Evolutionary conservation across 2,888 invertebrate genomes (phyloP), one percentile per base, ranked within the genome.

Genomic region (Myopa testacea): DNA sequence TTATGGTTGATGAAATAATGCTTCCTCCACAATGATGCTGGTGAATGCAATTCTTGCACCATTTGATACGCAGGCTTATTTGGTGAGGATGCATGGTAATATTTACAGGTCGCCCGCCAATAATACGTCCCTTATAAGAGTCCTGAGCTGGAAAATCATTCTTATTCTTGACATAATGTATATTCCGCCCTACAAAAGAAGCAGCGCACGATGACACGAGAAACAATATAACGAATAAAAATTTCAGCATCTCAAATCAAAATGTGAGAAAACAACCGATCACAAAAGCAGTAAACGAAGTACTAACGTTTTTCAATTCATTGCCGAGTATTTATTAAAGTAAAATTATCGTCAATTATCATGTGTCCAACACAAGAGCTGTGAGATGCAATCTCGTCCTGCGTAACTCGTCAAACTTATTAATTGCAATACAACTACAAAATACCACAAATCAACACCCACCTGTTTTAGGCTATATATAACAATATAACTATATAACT

Each of bases 11-110:
- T 26, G 26, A 26, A 26, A 26, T 26, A 26, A 87, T 0, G 88
- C 88, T 0, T 88, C 88, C 0, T 87, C 87, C 0, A 85, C 0
- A 4, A 88, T 74, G 4, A 83, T 83, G 0, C 77, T 74, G 1
- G 77, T 78, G 10, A 81, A 81, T 67, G 84, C 50, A 4, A 84
- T 70, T 71, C 78, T 73, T 4, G 82, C 83, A 4, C 83, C 84
- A 78, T n/a, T 78, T 76, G 0, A 81, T 80, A 7, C 85, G 84
- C 76, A 87, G 10, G 0, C 86, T 87, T 0, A 87, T 84, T 78
- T 84, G 85, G 67, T 85, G 83, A 8, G 84, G 80, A 60, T 84
- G 81, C 55, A 78, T 82, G 14, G 75, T 78, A 4, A 84, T 84
- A 19, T 84, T 82, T 1, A 80, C 81, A 5, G 75, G 80, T 7